A percentile compares a stretch with the other conserved stretches of the same genome.
phyloP scores from a whole-genome alignment of 1,140 invertebrate genomes.

The Drosophila lacteicornis region DNA sequence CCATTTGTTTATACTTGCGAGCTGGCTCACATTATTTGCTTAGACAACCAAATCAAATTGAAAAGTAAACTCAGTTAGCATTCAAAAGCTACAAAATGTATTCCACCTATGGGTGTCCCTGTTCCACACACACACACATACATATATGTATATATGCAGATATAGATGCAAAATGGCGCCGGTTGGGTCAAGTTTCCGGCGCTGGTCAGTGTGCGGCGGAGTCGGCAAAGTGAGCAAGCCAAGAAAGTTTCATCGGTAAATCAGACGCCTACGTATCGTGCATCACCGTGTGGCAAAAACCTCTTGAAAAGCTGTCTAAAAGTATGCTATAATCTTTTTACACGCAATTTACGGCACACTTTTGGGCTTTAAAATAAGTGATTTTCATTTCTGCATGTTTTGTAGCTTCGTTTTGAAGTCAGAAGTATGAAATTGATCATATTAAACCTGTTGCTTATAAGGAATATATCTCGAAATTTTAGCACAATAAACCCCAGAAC shows the following conservation, averaged over 20 bases:
- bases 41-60: constrained; percentile 79
- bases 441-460: background rate
- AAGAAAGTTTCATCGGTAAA: constrained; percentile 7
- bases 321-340: background rate
- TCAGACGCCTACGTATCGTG: constrained; percentile 1
- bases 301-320: background rate
- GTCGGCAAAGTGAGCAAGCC: constrained; percentile 25
- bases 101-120: constrained; percentile 31
- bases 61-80: constrained; percentile 76
- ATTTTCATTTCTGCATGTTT: too few species aligned
- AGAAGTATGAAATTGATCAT: too few species aligned
- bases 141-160: background rate
- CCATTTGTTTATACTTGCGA: constrained; percentile 69
- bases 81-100: constrained; percentile 75
- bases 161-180: constrained; percentile 33
- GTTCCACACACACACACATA: background rate
- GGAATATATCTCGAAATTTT: background rate
- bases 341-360: too few species aligned
- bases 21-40: constrained; percentile 71
- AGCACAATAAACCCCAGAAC: background rate
- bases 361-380: background rate
- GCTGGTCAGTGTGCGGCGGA: background rate
- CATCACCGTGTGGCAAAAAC: background rate
- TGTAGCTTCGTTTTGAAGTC: too few species aligned
- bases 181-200: constrained; percentile 31